Evolutionary conservation across 2,113 vertebrate genomes (phyloP).

Genomic region (Turnix velox): DNA sequence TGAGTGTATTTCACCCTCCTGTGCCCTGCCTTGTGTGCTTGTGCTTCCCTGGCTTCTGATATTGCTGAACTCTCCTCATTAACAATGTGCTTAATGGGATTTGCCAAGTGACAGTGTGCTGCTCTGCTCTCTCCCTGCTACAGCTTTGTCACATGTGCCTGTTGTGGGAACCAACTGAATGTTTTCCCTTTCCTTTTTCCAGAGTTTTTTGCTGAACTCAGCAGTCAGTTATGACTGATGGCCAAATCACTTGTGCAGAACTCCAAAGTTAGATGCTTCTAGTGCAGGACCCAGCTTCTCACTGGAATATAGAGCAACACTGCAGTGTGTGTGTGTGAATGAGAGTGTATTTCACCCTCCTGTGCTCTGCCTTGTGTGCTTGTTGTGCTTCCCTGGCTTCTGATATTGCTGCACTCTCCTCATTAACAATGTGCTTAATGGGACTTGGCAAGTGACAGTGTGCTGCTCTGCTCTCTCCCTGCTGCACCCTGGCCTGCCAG

Average conservation of each 20-base stretch:
- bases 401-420: neutral
- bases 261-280: neutral
- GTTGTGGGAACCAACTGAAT: neutral
- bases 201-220: constrained; percentile 87
- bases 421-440: neutral
- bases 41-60: neutral
- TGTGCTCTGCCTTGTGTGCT: neutral
- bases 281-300: neutral
- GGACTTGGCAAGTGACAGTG: neutral
- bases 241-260: neutral
- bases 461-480: neutral
- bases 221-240: constrained; percentile 29
- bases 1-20: neutral
- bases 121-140: neutral
- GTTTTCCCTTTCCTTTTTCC: neutral
- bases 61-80: neutral
- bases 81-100: neutral
- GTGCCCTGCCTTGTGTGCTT: neutral
- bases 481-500: neutral
- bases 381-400: neutral
- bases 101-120: neutral
- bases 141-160: neutral
- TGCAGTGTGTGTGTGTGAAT: neutral
- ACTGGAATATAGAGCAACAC: neutral
- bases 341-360: neutral